Conservation (phyloP, 2,113 vertebrate genomes). For the Tachysurus fulvidraco region DNA sequence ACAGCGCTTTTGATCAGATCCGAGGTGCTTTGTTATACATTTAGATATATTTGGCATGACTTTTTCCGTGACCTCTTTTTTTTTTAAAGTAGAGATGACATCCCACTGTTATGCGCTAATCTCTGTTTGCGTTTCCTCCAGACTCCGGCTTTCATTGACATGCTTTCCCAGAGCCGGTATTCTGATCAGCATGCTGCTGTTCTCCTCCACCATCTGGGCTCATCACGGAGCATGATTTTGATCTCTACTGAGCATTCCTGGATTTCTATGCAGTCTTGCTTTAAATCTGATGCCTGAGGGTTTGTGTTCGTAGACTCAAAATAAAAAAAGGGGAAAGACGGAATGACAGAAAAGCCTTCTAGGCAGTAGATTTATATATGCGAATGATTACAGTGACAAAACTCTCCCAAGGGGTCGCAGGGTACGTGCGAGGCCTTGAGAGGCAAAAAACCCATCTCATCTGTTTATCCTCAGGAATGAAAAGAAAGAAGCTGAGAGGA, state of each 20-base stretch:
- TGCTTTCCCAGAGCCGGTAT: neutral
- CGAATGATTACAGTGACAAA: constrained; percentile 31
- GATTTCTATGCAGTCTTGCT: constrained; percentile 24
- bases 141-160: constrained; percentile 14
- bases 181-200: constrained; percentile 24
- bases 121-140: neutral
- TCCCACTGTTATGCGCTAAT: neutral
- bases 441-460: constrained; percentile 14
- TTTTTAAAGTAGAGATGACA: neutral
- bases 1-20: constrained; percentile 7
- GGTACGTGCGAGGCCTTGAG: neutral
- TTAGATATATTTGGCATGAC: neutral
- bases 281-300: constrained; percentile 27
- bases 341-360: neutral
- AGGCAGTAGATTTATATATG: constrained; percentile 44
- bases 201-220: constrained; percentile 20
- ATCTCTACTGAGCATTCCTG: constrained; percentile 20
- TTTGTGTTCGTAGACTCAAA: constrained; percentile 41
- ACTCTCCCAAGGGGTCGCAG: neutral
- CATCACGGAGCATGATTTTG: constrained; percentile 19
- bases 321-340: constrained; percentile 1
- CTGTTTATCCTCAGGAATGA: constrained; percentile 14
- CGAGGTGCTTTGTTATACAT: neutral
- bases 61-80: neutral
- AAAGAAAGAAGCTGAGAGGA: constrained; percentile 23